Evolutionary conservation across 2,113 vertebrate species (phyloP), one percentile per base, ranked within the genome.

Genomic region (Sciurus niger): DNA sequence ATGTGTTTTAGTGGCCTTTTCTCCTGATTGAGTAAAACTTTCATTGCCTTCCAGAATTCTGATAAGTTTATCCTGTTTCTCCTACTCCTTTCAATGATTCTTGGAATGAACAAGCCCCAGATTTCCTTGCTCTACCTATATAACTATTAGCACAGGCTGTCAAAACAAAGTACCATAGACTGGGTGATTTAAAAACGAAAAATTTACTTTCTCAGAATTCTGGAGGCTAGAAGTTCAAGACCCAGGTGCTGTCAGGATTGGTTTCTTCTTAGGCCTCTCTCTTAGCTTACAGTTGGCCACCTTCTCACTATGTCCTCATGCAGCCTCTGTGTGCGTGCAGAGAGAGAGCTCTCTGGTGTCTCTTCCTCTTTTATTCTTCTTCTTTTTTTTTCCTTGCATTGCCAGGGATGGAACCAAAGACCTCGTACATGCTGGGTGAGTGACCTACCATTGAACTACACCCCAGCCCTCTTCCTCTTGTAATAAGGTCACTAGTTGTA

Each of bases 21-120:
- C 34, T 67, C 12, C 58, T 86, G 16, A 25, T 58, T 67, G 58
- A 90, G 24, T 89, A 90, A 95, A 86, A n/a, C 68, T 85, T 93
- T 70, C 34, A 22, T 76, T 60, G 24, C 82, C 12, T 10, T 80
- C 32, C 79, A 93, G 20, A 55, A 55, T 74, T 85, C 73, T 74
- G 34, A 74, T 40, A 84, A 76, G 22, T 53, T 89, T 95, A 89
- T 93, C 40, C 12, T 28, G 4, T 67, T 90, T 93, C 65, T 2
- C 78, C 12, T 37, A 77, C 20, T 58, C 22, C 80, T 91, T 93
- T 89, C 24, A 37, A 24, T 68, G 74, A 90, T 93, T 86, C 58
- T 63, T 46, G 79, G 37, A 14, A 74, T 80, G 14, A 25, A 73
- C 58, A 89, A 37, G 6, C 43, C 46, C 37, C 18, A 18, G 25